A percentile compares a stretch with the other conserved stretches of the same genome.
Conservation (phyloP, 2,113 vertebrate species). For the Emydura subglobosa region DNA sequence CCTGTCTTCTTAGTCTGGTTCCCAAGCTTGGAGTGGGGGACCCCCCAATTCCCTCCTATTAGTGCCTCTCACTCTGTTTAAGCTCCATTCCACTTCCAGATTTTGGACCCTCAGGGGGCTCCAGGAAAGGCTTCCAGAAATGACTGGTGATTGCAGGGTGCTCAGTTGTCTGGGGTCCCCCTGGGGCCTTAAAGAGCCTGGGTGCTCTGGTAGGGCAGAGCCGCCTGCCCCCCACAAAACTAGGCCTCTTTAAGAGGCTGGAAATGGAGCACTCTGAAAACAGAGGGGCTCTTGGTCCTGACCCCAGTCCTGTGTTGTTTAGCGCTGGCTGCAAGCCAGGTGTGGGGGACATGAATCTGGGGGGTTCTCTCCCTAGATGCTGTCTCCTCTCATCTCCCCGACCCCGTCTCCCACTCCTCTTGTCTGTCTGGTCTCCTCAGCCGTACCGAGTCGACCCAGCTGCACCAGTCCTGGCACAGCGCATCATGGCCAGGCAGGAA, state of each 20-base stretch:
- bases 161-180: not conserved
- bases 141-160: not conserved
- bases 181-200: not conserved
- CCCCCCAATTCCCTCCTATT: not conserved
- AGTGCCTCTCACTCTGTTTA: not conserved
- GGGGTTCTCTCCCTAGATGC: not conserved
- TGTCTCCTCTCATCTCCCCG: not conserved
- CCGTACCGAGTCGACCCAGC: accelerated
- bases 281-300: not conserved
- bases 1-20: not conserved
- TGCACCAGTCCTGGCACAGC: accelerated
- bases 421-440: accelerated
- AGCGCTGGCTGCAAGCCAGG: not conserved
- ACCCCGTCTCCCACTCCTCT: no score
- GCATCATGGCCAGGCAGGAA: not conserved
- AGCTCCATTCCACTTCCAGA: not conserved
- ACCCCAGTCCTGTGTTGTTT: no score
- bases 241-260: not conserved
- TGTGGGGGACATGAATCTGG: not conserved
- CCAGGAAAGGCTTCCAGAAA: not conserved
- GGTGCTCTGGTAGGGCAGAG: not conserved
- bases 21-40: not conserved
- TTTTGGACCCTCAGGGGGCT: not conserved
- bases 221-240: not conserved
- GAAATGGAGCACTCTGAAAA: not conserved